These are phyloP conservation scores for Dicyrtoma fusca DNA, from an alignment of 2,888 invertebrate genomes.

Conservation along the genomic window DNA sequence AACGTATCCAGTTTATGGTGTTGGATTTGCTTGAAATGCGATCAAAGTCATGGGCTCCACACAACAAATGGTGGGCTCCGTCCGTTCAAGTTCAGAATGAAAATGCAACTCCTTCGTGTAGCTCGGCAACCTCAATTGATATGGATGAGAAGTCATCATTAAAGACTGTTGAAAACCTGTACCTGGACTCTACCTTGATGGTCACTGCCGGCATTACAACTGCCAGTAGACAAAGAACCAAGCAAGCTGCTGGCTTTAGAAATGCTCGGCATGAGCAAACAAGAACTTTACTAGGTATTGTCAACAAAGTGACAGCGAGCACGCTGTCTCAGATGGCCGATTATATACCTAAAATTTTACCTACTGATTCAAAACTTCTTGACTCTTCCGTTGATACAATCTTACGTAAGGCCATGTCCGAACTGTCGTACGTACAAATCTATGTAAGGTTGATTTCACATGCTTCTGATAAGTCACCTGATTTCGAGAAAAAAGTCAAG, in stretches of 20 bases:
- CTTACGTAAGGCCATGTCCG: constrained; percentile 48
- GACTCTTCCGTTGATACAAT: constrained; percentile 46
- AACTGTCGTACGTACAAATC: constrained; percentile 48
- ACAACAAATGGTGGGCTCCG: constrained; percentile 56
- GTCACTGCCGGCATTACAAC: constrained; percentile 14
- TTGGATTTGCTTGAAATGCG: constrained; percentile 55
- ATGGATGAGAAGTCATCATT: constrained; percentile 18
- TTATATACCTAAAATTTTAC: constrained; percentile 43
- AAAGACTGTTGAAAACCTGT: constrained; percentile 28
- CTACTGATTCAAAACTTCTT: constrained; percentile 40
- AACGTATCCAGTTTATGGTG: constrained; percentile 55
- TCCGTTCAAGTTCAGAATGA: constrained; percentile 40
- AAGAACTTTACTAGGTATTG: constrained; percentile 31
- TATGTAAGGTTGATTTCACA: constrained; percentile 41
- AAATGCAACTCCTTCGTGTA: background rate
- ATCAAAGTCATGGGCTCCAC: constrained; percentile 52
- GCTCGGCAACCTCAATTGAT: constrained; percentile 7
- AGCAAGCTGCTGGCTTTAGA: constrained; percentile 10
- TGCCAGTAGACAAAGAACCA: constrained; percentile 26
- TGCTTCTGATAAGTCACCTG: constrained; percentile 22
- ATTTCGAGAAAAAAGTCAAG: constrained; percentile 25
- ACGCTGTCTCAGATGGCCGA: constrained; percentile 50
- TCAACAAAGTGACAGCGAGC: constrained; percentile 53
- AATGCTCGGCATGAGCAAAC: constrained; percentile 13
- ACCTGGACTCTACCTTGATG: constrained; percentile 28